A percentile compares a stretch with the other conserved stretches of the same genome.
Conservation (phyloP, 2,888 invertebrate genomes). For the Polymixis lichenea region DNA sequence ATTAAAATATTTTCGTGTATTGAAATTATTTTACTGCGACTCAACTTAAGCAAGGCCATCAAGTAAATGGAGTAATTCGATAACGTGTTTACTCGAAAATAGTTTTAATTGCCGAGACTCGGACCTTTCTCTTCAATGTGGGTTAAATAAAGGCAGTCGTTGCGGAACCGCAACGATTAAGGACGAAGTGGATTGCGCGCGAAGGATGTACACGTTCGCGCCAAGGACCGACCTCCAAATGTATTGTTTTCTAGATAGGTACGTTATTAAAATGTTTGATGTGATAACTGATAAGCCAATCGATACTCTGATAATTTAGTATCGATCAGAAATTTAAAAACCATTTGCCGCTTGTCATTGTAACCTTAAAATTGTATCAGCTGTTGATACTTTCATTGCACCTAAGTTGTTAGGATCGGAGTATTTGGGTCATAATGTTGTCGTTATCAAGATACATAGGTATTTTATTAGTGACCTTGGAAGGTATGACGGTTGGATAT, state of each 20-base stretch:
- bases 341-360: conserved; percentile 4
- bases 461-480: conserved; percentile 41
- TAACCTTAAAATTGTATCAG: conserved; percentile 16
- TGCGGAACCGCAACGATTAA: conserved; percentile 60
- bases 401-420: conserved; percentile 12
- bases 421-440: conserved; percentile 30
- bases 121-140: conserved; percentile 61
- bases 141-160: conserved; percentile 60
- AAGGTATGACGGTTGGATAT: conserved; percentile 1
- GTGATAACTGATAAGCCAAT: conserved; percentile 36
- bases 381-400: conserved; percentile 34
- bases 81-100: conserved; percentile 57
- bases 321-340: conserved; percentile 19
- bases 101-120: conserved; percentile 51
- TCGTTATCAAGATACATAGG: conserved; percentile 9
- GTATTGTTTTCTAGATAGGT: conserved; percentile 7
- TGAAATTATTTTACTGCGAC: conserved; percentile 40
- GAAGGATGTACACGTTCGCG: conserved; percentile 70
- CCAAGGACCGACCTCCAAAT: conserved; percentile 68
- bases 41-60: conserved; percentile 56
- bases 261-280: conserved; percentile 21
- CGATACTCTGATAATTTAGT: conserved; percentile 25
- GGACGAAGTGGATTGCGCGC: conserved; percentile 67
- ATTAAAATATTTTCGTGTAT: conserved; percentile 59
- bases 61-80: conserved; percentile 53